Evolutionary conservation across 2,888 invertebrate species (phyloP).

Genomic region (Gari tellinella): DNA sequence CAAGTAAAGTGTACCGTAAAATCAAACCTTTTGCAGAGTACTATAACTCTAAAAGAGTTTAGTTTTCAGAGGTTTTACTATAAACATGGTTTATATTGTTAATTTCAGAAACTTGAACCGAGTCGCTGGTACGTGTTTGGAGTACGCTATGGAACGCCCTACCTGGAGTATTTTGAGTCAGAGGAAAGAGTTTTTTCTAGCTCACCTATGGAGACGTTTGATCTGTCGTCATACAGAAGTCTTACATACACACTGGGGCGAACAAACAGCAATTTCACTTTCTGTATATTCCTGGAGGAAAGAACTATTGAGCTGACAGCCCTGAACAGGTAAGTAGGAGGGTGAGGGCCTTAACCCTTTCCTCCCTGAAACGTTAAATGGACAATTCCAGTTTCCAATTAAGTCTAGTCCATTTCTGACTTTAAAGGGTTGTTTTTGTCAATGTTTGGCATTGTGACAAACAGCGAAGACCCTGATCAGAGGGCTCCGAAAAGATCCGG

Average conservation of each 20-base stretch:
- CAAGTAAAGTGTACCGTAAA: no score
- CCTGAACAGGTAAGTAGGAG: constrained; percentile 64
- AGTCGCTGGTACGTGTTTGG: constrained; percentile 79
- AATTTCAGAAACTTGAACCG: constrained; percentile 74
- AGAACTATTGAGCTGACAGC: constrained; percentile 73
- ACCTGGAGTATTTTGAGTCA: constrained; percentile 77
- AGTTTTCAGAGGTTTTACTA: constrained; percentile 13
- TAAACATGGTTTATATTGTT: no score
- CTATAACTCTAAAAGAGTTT: no score
- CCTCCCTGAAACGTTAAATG: no score
- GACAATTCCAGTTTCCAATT: no score
- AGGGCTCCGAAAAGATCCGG: no score
- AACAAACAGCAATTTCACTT: constrained; percentile 65
- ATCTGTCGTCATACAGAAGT: constrained; percentile 65
- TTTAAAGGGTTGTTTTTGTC: no score
- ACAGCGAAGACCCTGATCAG: no score
- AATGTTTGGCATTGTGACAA: no score
- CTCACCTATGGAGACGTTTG: constrained; percentile 68
- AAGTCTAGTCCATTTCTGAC: no score
- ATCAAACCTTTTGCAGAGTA: no score
- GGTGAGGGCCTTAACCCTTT: no score
- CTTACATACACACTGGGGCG: constrained; percentile 68
- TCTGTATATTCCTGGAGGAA: constrained; percentile 74
- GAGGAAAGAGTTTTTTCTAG: constrained; percentile 71
- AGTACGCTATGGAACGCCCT: constrained; percentile 67